These are phyloP conservation scores for Tribolium madens DNA, from an alignment of 1,140 invertebrate species.

Conservation along the genomic window DNA sequence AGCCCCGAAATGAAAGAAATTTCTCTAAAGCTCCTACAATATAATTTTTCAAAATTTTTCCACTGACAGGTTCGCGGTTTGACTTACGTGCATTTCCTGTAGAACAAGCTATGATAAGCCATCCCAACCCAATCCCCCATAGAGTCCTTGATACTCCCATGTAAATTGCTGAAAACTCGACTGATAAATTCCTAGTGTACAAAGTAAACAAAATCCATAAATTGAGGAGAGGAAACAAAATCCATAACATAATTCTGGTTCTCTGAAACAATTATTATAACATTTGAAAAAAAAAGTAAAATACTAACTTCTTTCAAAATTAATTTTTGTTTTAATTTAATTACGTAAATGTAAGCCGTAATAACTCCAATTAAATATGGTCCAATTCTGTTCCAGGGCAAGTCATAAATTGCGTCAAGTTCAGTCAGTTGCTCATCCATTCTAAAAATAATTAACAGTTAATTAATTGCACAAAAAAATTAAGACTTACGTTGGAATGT, in stretches of 20 bases:
- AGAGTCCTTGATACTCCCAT: constrained; percentile 64
- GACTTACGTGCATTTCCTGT: constrained; percentile 66
- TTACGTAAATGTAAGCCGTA: constrained; percentile 64
- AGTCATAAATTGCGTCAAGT: constrained; percentile 66
- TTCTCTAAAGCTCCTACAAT: constrained; percentile 62
- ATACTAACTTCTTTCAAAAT: constrained; percentile 62
- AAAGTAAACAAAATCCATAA: constrained; percentile 66
- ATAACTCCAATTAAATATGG: constrained; percentile 68
- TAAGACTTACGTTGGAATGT: constrained; percentile 66
- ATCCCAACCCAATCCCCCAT: constrained; percentile 68
- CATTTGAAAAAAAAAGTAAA: not conserved
- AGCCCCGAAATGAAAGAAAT: constrained; percentile 65
- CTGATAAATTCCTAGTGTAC: constrained; percentile 62
- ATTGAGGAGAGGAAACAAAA: constrained; percentile 64
- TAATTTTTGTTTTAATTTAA: constrained; percentile 64
- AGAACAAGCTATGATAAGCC: constrained; percentile 68
- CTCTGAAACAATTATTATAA: constrained; percentile 56
- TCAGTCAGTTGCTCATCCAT: constrained; percentile 65
- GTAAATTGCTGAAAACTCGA: constrained; percentile 65
- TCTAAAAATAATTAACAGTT: constrained; percentile 50
- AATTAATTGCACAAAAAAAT: not conserved
- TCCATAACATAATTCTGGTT: constrained; percentile 62
- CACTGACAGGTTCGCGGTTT: not conserved
- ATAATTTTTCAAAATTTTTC: not conserved
- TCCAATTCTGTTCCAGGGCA: constrained; percentile 69